phyloP scores from a whole-genome alignment of 2,797 vertebrate species.

The Ctenosaura bakeri region DNA sequence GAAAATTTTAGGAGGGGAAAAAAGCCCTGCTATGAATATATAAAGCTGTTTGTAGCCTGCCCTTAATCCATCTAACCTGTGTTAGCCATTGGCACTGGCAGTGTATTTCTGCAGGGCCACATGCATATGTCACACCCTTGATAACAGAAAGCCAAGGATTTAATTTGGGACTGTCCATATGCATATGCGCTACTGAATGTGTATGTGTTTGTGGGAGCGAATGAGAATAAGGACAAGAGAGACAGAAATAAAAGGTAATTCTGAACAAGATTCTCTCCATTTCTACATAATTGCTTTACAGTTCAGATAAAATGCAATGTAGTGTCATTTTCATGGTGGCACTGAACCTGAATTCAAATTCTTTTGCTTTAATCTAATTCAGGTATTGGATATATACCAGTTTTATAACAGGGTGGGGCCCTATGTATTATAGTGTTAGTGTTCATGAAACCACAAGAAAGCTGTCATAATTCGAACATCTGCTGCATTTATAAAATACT shows the following conservation, averaged over 20 bases:
- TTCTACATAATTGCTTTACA: slow-evolving; percentile 22
- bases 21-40: background rate
- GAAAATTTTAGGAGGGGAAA: background rate
- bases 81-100: background rate
- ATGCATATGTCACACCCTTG: background rate
- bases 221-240: no score
- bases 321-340: slow-evolving; percentile 28
- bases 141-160: background rate
- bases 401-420: slow-evolving; percentile 32
- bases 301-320: slow-evolving; percentile 22
- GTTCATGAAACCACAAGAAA: slow-evolving; percentile 56
- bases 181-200: no score
- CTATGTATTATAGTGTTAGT: slow-evolving; percentile 57
- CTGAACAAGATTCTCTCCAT: slow-evolving; percentile 8
- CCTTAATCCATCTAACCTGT: background rate
- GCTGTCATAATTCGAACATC: slow-evolving; percentile 52
- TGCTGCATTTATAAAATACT: slow-evolving; percentile 25
- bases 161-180: background rate
- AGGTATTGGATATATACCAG: slow-evolving; percentile 36
- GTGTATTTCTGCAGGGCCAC: background rate
- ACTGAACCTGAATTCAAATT: slow-evolving; percentile 22
- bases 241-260: background rate
- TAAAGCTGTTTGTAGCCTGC: background rate
- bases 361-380: slow-evolving; percentile 32
- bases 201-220: background rate